These are phyloP conservation scores for Nemurella pictetii DNA, from an alignment of 2,888 invertebrate genomes.

Conservation along the genomic window DNA sequence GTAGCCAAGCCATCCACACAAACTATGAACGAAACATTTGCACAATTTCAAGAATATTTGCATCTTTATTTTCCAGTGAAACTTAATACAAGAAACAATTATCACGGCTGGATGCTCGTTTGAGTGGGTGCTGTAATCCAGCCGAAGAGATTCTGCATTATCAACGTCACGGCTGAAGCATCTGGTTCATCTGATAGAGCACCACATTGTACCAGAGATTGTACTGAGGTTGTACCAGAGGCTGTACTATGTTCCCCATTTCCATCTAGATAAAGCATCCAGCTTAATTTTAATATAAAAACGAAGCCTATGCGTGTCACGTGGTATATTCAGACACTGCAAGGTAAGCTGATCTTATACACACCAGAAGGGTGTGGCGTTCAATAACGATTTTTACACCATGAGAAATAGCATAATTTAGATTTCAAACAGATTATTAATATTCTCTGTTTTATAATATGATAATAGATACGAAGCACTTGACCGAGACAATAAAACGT, in stretches of 20 bases:
- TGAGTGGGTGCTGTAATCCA: background rate
- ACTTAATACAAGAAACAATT: background rate
- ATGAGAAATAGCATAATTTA: constrained; percentile 14
- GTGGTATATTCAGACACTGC: background rate
- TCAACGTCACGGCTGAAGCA: background rate
- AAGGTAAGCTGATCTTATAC: background rate
- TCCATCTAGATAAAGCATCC: background rate
- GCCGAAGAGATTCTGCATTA: background rate
- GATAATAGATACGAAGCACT: background rate
- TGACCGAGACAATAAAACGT: background rate
- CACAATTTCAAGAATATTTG: no score
- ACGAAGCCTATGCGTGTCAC: background rate
- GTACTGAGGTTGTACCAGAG: no score
- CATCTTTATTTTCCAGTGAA: no score
- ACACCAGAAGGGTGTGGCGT: background rate
- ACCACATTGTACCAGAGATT: background rate
- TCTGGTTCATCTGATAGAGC: background rate
- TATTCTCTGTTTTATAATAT: background rate
- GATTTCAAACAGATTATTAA: background rate
- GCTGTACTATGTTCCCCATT: no score
- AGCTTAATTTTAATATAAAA: constrained; percentile 4
- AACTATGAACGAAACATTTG: no score
- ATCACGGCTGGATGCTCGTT: background rate
- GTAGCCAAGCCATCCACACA: no score
- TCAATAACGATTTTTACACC: constrained; percentile 10